Percentiles rank a stretch among this genome's conserved stretches.
These are phyloP conservation scores for Megaustenia siamemsis DNA, from an alignment of 2,888 invertebrate genomes.

Conservation along the genomic window DNA sequence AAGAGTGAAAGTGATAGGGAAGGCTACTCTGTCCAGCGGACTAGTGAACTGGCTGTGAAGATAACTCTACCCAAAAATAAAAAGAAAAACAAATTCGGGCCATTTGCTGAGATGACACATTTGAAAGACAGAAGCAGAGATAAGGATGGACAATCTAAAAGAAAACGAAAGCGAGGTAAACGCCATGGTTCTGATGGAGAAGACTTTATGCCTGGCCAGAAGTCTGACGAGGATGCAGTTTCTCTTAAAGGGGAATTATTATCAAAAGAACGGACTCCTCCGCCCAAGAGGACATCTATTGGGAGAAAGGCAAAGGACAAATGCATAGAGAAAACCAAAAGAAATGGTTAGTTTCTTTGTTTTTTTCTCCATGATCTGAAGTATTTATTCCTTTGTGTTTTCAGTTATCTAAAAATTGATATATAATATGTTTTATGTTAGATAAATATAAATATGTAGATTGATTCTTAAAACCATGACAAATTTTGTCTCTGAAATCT, in stretches of 20 bases:
- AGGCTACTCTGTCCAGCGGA: constrained; percentile 58
- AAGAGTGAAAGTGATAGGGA: constrained; percentile 54
- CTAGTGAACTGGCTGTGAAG: constrained; percentile 58
- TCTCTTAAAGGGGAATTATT: neutral
- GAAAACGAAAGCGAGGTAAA: constrained; percentile 24
- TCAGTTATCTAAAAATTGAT: too few species aligned
- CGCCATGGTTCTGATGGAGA: constrained; percentile 38
- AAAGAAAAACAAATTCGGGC: constrained; percentile 45
- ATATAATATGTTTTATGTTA: too few species aligned
- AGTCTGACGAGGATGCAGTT: constrained; percentile 21
- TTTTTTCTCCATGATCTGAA: neutral
- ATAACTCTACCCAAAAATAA: constrained; percentile 57
- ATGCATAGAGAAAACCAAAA: constrained; percentile 60
- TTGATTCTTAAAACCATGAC: too few species aligned
- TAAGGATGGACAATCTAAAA: neutral
- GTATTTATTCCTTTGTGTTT: neutral
- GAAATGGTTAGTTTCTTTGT: constrained; percentile 56
- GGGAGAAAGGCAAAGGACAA: constrained; percentile 70
- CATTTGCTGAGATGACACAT: constrained; percentile 44
- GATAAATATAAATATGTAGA: too few species aligned
- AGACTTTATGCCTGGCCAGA: constrained; percentile 13
- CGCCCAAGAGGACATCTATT: constrained; percentile 65
- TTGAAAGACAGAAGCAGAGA: constrained; percentile 39
- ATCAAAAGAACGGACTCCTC: constrained; percentile 51
- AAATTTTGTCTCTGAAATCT: too few species aligned